phyloP scores from a whole-genome alignment of 2,888 invertebrate genomes.

The Aleiodes testaceus region DNA sequence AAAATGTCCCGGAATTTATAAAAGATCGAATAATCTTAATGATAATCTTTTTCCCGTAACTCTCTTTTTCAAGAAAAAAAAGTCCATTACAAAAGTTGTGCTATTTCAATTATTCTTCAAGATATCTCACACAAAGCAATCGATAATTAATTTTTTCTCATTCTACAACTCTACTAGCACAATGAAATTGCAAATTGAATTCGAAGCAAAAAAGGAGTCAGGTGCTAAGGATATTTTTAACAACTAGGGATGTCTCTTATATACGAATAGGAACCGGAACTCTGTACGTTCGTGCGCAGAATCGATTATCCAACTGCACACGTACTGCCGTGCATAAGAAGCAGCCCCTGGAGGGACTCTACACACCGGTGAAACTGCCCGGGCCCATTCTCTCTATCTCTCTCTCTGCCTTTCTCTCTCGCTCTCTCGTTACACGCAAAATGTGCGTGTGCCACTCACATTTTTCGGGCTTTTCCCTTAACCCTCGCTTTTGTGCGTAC shows the following conservation, averaged over 20 bases:
- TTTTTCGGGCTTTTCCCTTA: not conserved
- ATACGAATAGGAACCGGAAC: constrained; percentile 69
- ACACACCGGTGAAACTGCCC: constrained; percentile 15
- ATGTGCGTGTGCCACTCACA: constrained; percentile 24
- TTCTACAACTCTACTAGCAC: not conserved
- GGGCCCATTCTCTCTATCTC: constrained; percentile 3
- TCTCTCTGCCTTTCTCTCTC: no score
- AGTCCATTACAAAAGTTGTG: no score
- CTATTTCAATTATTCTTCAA: no score
- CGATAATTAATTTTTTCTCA: no score
- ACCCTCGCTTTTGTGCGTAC: not conserved
- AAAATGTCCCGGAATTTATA: not conserved
- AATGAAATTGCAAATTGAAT: not conserved
- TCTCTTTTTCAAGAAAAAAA: no score
- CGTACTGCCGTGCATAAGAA: constrained; percentile 64
- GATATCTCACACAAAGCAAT: no score
- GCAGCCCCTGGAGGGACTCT: constrained; percentile 44
- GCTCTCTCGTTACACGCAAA: no score
- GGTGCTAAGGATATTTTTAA: not conserved
- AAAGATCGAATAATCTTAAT: not conserved
- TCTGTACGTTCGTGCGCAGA: constrained; percentile 65
- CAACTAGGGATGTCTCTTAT: constrained; percentile 1
- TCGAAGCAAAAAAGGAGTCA: not conserved
- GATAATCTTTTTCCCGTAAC: no score
- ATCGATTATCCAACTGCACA: constrained; percentile 63